A percentile compares a stretch with the other conserved stretches of the same genome.
Evolutionary conservation across 2,888 invertebrate genomes (phyloP).

Genomic region (Callyntrura sp.): DNA sequence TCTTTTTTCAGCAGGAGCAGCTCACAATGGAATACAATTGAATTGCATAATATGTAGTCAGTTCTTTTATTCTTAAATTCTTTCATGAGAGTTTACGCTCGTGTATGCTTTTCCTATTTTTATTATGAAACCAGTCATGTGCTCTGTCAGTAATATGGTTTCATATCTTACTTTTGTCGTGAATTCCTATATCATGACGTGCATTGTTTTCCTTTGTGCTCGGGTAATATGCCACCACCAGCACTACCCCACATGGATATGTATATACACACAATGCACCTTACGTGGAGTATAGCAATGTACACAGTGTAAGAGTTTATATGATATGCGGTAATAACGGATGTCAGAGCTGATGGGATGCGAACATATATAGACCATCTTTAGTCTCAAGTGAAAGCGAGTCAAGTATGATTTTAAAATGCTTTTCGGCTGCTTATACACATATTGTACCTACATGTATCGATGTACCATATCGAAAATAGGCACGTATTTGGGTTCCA

Average conservation of each 20-base stretch:
- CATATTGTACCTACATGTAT: neutral
- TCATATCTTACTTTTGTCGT: slow-evolving; percentile 11
- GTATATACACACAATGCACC: neutral
- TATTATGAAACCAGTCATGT: slow-evolving; percentile 53
- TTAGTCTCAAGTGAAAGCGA: slow-evolving; percentile 35
- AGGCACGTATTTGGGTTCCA: neutral
- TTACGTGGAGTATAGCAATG: neutral
- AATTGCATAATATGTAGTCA: slow-evolving; percentile 55
- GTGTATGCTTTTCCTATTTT: slow-evolving; percentile 26
- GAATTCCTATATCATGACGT: neutral
- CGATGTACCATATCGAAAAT: no score
- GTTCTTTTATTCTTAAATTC: slow-evolving; percentile 38
- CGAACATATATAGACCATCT: slow-evolving; percentile 20
- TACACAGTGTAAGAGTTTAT: neutral
- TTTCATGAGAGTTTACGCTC: slow-evolving; percentile 30
- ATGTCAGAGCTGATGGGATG: slow-evolving; percentile 33
- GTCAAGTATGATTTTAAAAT: slow-evolving; percentile 26
- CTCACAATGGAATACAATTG: slow-evolving; percentile 36
- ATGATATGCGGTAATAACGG: slow-evolving; percentile 47
- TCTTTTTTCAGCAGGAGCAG: neutral
- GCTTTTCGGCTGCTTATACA: neutral
- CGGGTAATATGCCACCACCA: no score
- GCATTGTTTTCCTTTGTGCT: neutral
- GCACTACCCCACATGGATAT: neutral
- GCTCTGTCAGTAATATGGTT: slow-evolving; percentile 43